Evolutionary conservation across 2,797 vertebrate genomes (phyloP).

Genomic region (Enteromius trimaculatus): DNA sequence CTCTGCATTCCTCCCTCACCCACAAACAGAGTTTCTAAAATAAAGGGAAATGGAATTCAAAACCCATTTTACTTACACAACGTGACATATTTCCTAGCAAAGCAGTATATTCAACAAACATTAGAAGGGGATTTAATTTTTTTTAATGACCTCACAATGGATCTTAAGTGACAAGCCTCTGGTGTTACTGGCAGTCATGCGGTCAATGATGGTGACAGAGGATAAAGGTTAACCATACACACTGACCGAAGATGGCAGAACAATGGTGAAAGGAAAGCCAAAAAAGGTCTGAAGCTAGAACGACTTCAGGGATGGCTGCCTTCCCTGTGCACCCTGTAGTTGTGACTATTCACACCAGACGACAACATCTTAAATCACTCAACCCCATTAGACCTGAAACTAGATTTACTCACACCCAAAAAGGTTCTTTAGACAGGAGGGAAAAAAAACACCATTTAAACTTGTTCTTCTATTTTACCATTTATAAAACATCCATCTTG

Average conservation of each 20-base stretch:
- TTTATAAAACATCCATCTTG: constrained; percentile 1
- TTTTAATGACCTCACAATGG: neutral
- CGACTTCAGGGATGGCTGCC: constrained; percentile 63
- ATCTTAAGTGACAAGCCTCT: neutral
- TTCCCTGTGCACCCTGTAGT: constrained; percentile 51
- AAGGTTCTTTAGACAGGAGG: neutral
- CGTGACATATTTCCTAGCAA: neutral
- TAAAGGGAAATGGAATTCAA: neutral
- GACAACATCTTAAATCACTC: neutral
- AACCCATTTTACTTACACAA: neutral
- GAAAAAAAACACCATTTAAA: neutral
- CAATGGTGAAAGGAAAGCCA: constrained; percentile 64
- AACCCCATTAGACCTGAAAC: neutral
- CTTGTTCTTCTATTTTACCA: neutral
- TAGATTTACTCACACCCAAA: neutral
- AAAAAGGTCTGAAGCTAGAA: constrained; percentile 71
- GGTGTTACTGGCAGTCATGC: constrained; percentile 65
- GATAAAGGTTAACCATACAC: constrained; percentile 23
- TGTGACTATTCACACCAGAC: neutral
- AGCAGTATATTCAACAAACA: neutral
- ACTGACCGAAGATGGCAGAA: constrained; percentile 55
- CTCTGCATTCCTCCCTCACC: constrained; percentile 2
- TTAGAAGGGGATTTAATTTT: neutral
- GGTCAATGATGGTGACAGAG: constrained; percentile 59
- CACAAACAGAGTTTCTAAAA: constrained; percentile 33